These are phyloP conservation scores for Tinea pellionella DNA, from an alignment of 2,888 invertebrate species.

Conservation along the genomic window DNA sequence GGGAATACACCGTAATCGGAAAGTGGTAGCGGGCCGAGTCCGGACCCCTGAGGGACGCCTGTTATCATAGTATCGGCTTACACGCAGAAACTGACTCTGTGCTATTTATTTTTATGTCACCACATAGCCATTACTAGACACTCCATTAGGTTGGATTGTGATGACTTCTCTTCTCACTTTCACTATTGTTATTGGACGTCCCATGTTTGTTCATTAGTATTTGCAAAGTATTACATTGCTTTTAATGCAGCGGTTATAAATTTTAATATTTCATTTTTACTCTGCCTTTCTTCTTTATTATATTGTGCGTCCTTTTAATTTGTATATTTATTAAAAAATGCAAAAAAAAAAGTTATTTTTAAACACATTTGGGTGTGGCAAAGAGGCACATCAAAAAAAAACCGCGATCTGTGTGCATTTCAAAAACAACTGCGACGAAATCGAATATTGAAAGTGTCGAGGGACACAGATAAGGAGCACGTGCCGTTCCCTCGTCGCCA, in stretches of 20 bases:
- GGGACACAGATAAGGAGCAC: slow-evolving; percentile 61
- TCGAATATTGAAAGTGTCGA: slow-evolving; percentile 69
- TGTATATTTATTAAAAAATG: no score
- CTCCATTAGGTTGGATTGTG: slow-evolving; percentile 70
- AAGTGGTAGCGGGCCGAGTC: slow-evolving; percentile 10
- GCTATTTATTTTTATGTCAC: slow-evolving; percentile 71
- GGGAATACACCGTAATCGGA: neutral
- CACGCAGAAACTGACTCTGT: slow-evolving; percentile 66
- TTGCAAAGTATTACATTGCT: neutral
- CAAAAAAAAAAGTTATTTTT: neutral
- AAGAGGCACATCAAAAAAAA: neutral
- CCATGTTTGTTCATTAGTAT: slow-evolving; percentile 25
- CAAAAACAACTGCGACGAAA: slow-evolving; percentile 34
- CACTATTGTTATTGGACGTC: slow-evolving; percentile 50
- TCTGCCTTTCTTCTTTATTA: no score
- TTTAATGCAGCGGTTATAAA: neutral
- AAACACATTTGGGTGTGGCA: neutral
- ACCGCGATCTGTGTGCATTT: neutral
- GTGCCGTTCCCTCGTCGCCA: slow-evolving; percentile 60
- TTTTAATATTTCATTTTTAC: neutral
- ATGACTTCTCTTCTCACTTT: slow-evolving; percentile 57
- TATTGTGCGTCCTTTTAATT: no score
- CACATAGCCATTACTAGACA: slow-evolving; percentile 65
- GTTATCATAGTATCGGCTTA: slow-evolving; percentile 71
- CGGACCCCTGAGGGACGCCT: slow-evolving; percentile 39